These are phyloP conservation scores for Leptodirus hochenwartii DNA, from an alignment of 2,888 invertebrate genomes.

Conservation along the genomic window DNA sequence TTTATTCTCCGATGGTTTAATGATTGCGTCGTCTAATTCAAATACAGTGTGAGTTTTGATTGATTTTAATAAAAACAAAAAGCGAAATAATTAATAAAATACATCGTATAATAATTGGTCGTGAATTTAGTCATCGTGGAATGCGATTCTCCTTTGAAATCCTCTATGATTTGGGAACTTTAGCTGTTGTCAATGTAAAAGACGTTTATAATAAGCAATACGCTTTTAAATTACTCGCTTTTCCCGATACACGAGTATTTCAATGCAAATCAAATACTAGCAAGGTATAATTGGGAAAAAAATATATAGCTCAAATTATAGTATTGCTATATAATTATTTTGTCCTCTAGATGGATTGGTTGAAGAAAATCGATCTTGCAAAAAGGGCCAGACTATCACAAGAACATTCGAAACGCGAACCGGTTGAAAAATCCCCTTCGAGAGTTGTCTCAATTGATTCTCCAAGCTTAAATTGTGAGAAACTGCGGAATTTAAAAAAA, in stretches of 20 bases:
- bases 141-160: conserved; percentile 69
- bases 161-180: conserved; percentile 68
- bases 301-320: background rate
- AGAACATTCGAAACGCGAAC: conserved; percentile 32
- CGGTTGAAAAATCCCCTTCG: conserved; percentile 27
- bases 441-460: conserved; percentile 29
- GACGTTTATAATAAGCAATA: conserved; percentile 80
- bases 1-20: conserved; percentile 80
- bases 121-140: conserved; percentile 10
- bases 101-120: no score
- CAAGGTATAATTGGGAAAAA: conserved; percentile 18
- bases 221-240: conserved; percentile 85
- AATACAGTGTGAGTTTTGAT: conserved; percentile 27
- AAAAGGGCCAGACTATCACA: conserved; percentile 61
- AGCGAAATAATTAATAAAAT: conserved; percentile 2
- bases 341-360: conserved; percentile 62
- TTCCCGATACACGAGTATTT: conserved; percentile 83
- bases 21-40: conserved; percentile 69
- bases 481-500: conserved; percentile 6
- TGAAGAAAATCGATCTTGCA: conserved; percentile 79
- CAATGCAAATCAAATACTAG: conserved; percentile 63
- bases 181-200: conserved; percentile 86
- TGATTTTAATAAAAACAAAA: background rate
- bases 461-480: conserved; percentile 25
- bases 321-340: background rate